phyloP scores from a whole-genome alignment of 2,888 invertebrate genomes.

The Drosophila putrida region DNA sequence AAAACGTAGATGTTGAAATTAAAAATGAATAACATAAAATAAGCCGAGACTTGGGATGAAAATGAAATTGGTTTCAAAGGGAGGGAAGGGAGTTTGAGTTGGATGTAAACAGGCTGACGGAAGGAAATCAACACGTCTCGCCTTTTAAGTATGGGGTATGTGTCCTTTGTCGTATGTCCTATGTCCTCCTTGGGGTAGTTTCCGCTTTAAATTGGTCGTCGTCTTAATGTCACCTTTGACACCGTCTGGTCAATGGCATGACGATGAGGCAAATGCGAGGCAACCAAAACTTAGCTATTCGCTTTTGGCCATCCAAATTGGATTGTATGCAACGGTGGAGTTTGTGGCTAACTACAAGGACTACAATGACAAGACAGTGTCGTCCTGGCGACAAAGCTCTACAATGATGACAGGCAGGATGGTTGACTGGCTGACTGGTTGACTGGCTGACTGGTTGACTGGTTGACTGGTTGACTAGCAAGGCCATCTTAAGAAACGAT shows the following conservation, averaged over 20 bases:
- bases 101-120: conserved; percentile 40
- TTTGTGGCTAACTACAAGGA: conserved; percentile 23
- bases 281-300: conserved; percentile 1
- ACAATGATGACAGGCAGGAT: conserved; percentile 49
- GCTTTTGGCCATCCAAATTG: conserved; percentile 42
- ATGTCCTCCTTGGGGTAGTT: conserved; percentile 16
- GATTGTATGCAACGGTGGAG: conserved; percentile 32
- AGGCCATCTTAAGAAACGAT: conserved; percentile 72
- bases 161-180: not conserved
- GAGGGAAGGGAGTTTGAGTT: conserved; percentile 37
- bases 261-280: conserved; percentile 42
- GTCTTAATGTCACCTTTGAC: conserved; percentile 70
- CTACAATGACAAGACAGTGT: conserved; percentile 29
- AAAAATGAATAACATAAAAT: conserved; percentile 70
- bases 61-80: conserved; percentile 34
- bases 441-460: conserved; percentile 4
- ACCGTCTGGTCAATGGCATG: conserved; percentile 61
- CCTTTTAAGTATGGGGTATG: not conserved
- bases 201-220: conserved; percentile 29
- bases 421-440: conserved; percentile 3
- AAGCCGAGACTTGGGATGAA: conserved; percentile 30
- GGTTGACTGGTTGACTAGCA: conserved; percentile 17
- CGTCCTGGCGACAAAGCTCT: conserved; percentile 57
- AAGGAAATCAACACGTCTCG: conserved; percentile 58
- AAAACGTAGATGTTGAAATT: conserved; percentile 51